phyloP scores from a whole-genome alignment of 2,797 vertebrate species.

The Pangasius krempfi region DNA sequence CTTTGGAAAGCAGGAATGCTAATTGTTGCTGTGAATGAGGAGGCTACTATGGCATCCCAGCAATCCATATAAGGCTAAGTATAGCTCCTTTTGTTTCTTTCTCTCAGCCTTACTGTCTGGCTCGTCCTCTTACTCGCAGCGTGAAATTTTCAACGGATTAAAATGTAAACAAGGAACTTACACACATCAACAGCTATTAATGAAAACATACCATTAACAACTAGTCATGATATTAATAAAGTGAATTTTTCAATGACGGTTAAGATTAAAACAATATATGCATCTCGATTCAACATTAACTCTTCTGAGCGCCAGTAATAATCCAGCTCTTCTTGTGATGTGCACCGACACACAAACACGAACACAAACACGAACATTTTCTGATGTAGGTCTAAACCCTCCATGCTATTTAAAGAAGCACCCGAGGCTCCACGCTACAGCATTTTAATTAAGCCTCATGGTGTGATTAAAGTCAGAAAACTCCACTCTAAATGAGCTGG shows the following conservation, averaged over 20 bases:
- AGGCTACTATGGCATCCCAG: conserved; percentile 54
- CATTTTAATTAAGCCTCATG: conserved; percentile 72
- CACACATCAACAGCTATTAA: not conserved
- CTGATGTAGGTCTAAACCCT: conserved; percentile 62
- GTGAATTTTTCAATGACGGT: not conserved
- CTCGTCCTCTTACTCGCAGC: not conserved
- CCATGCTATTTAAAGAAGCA: conserved; percentile 69
- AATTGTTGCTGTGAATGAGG: conserved; percentile 42
- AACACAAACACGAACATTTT: conserved; percentile 54
- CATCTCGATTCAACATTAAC: not conserved
- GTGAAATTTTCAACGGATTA: too few species aligned
- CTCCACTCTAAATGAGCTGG: conserved; percentile 34
- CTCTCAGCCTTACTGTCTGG: not conserved
- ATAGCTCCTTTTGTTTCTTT: not conserved
- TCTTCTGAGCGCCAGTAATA: not conserved
- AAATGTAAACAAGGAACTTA: not conserved
- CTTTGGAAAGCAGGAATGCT: conserved; percentile 40
- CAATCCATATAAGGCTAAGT: conserved; percentile 43
- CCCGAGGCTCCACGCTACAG: conserved; percentile 59
- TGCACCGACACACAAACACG: conserved; percentile 28
- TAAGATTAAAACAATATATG: not conserved
- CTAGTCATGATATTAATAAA: not conserved
- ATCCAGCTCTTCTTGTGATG: not conserved
- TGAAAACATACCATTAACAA: not conserved
- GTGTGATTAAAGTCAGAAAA: conserved; percentile 71